A percentile compares a stretch with the other conserved stretches of the same genome.
These are phyloP conservation scores for Neolamprologus kungweensis DNA, from an alignment of 2,113 vertebrate species.

Conservation along the genomic window DNA sequence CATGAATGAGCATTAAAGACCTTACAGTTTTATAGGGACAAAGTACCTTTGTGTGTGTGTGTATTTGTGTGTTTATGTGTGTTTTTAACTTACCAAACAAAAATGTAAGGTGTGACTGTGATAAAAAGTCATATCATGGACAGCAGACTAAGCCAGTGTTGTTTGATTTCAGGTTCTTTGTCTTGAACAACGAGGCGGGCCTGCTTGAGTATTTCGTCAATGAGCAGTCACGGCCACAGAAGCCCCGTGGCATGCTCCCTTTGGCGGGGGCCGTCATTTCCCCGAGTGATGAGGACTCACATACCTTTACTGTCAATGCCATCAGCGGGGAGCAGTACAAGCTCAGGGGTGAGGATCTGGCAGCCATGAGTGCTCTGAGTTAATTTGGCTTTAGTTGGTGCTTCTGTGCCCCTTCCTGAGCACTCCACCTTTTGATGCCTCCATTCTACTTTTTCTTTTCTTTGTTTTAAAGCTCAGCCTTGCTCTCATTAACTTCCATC, in stretches of 20 bases:
- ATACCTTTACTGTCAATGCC: constrained; percentile 96
- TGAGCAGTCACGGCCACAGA: constrained; percentile 88
- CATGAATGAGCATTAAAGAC: neutral
- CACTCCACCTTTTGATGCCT: neutral
- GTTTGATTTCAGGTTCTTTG: constrained; percentile 82
- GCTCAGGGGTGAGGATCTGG: constrained; percentile 80
- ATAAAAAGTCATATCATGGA: neutral
- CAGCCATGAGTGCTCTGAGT: neutral
- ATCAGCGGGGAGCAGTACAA: constrained; percentile 98
- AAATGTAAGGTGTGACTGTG: neutral
- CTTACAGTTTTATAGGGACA: neutral
- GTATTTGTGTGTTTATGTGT: neutral
- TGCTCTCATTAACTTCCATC: constrained; percentile 5
- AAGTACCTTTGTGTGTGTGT: neutral
- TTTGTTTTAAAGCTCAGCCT: neutral
- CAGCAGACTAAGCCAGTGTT: neutral
- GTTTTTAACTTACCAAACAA: neutral
- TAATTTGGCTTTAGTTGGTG: neutral
- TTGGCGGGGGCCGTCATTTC: constrained; percentile 96
- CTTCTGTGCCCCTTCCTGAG: neutral
- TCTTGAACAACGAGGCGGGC: constrained; percentile 92
- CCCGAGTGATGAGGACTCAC: constrained; percentile 95
- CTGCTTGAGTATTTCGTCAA: constrained; percentile 97
- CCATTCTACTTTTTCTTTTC: neutral
- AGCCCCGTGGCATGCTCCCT: constrained; percentile 90